Evolutionary conservation across 2,797 vertebrate genomes (phyloP).

Genomic region (Pantherophis vulpinus): DNA sequence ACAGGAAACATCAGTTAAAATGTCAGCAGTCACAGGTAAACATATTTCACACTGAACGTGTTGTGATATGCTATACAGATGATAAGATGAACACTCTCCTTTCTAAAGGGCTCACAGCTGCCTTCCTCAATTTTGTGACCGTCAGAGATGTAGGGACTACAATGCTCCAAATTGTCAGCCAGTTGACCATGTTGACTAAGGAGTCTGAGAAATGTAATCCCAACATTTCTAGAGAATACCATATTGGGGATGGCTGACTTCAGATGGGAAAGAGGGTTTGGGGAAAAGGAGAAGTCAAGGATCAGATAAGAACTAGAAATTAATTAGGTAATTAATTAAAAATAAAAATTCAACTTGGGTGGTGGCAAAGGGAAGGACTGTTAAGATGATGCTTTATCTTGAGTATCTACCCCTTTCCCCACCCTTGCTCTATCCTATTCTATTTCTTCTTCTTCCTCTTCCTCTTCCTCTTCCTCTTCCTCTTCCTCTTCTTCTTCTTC

Average conservation of each 20-base stretch:
- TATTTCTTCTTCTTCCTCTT: too few relatives aligned
- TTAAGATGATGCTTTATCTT: not conserved
- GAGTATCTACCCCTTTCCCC: fast-evolving
- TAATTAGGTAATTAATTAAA: not conserved
- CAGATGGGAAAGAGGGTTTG: not conserved
- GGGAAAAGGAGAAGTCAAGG: not conserved
- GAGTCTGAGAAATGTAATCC: not conserved
- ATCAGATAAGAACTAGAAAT: not conserved
- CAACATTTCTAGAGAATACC: not conserved
- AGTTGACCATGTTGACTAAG: not conserved
- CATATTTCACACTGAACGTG: not conserved
- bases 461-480: not conserved
- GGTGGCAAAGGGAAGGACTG: not conserved
- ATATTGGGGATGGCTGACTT: not conserved
- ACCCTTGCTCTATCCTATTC: fast-evolving
- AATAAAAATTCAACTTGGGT: not conserved
- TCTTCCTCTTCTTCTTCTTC: too few relatives aligned
- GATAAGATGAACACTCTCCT: not conserved
- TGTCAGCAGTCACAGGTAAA: not conserved
- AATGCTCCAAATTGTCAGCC: not conserved
- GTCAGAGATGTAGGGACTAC: not conserved
- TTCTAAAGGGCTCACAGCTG: not conserved
- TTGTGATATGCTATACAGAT: not conserved
- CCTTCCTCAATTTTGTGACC: not conserved
- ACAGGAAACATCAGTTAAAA: not conserved